Conservation (phyloP, 2,888 invertebrate species). For the Drosophila paracracens region DNA sequence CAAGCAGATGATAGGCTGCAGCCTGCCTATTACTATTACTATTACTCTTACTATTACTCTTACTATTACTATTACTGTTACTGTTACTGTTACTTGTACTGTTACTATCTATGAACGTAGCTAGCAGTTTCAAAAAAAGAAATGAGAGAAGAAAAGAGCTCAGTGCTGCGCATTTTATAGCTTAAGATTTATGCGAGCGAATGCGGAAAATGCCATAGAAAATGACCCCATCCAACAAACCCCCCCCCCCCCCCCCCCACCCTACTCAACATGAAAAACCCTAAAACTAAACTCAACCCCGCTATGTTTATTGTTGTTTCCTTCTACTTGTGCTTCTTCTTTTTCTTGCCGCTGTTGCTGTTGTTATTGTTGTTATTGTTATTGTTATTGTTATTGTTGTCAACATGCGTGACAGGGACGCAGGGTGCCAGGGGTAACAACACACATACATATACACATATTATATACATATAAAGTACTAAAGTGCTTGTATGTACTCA, state of each 20-base stretch:
- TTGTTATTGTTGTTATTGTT: not conserved
- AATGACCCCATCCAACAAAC: constrained; percentile 17
- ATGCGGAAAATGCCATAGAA: constrained; percentile 73
- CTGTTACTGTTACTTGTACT: not conserved
- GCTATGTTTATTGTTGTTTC: constrained; percentile 26
- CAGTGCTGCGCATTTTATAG: constrained; percentile 72
- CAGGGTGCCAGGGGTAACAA: constrained; percentile 38
- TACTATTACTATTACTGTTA: not conserved
- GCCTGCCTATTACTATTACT: constrained; percentile 9
- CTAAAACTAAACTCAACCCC: constrained; percentile 6
- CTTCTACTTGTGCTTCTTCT: not conserved
- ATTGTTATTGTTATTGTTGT: constrained; percentile 25
- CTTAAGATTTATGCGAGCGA: constrained; percentile 68
- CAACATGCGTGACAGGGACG: constrained; percentile 51
- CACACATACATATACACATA: constrained; percentile 7
- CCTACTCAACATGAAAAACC: not conserved
- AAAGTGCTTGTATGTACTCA: not conserved
- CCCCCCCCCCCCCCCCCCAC: not conserved
- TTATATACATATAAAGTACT: not conserved
- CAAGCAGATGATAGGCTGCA: constrained; percentile 26
- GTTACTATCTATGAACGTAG: not conserved
- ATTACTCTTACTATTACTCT: not conserved
- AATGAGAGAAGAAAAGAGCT: constrained; percentile 1
- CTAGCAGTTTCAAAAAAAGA: constrained; percentile 6
- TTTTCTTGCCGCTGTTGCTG: not conserved